Base-by-base conservation (phyloP, 2,888 invertebrate genomes). In the Hypselothyrea guttata region DNA sequence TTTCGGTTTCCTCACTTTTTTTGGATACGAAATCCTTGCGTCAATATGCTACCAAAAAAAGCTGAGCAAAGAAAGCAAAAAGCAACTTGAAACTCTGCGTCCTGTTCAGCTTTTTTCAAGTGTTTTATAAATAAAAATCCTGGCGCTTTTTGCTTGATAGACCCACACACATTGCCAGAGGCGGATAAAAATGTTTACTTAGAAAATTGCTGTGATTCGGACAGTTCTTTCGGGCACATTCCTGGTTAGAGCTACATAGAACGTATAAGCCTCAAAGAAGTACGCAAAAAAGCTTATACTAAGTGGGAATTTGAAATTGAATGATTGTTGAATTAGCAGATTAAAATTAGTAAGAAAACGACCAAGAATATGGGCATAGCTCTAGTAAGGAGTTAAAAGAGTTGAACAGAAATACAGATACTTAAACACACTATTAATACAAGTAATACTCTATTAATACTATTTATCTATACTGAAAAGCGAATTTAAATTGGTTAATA, bases 91-190 rank as follows among this genome's bases (percentile, higher is more conserved):
- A 59, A 46, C 64, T 70, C 34, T 57, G 48, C 42, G 56, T 67
- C 46, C 63, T 68, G 59, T 58, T 76, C 65, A 56, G 68, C 49
- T 76, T 73, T 60, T 69, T 77, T 77, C 71, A 64, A 78, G 78
- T 82, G 82, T 82, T 78, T 82, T 78, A 82, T 78, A 78, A 78
- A 78, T 77, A 82, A 78, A 76, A 79, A 65, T 73, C 56, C 67
- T 40, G 52, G 41, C 41, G 52, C 53, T 71, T 71, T 71, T 71
- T 71, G 55, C 58, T 61, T 42, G 45, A 63, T 63, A 49, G 44
- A 48, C 52, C 33, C 40, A 46, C 45, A 58, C 34, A 37, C 30
- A 46, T 33, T 35, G 7, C 18, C 9, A 15, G 35, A 18, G 12
- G 7, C n/a, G 40, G n/a, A 60, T 56, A 68, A 79, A 59, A 79